Conservation (phyloP, 2,888 invertebrate species). For the Cepaea hortensis region DNA sequence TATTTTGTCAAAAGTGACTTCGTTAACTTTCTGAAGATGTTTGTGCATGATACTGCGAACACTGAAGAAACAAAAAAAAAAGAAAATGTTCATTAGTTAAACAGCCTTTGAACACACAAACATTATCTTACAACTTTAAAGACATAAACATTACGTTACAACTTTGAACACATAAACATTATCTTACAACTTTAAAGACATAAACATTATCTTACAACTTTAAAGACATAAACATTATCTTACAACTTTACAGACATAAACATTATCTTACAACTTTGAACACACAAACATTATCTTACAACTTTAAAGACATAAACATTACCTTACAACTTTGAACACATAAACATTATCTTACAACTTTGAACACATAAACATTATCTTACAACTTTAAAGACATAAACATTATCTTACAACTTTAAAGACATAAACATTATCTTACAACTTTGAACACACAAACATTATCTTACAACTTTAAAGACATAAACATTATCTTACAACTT, state of each 20-base stretch:
- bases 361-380: neutral
- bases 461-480: neutral
- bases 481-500: neutral
- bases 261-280: neutral
- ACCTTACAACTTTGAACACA: neutral
- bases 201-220: neutral
- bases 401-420: neutral
- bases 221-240: neutral
- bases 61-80: slow-evolving; percentile 80
- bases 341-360: neutral
- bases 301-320: neutral
- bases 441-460: neutral
- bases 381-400: neutral
- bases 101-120: neutral
- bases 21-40: slow-evolving; percentile 98
- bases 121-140: neutral
- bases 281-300: neutral
- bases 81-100: neutral
- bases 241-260: neutral
- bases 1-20: slow-evolving; percentile 99
- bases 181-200: neutral
- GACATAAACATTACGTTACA: neutral
- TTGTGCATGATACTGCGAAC: slow-evolving; percentile 99
- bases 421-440: neutral
- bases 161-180: neutral